Evolutionary conservation across 2,888 invertebrate species (phyloP), one percentile per base, ranked within the genome.

Genomic region (Andrena haemorrhoa): DNA sequence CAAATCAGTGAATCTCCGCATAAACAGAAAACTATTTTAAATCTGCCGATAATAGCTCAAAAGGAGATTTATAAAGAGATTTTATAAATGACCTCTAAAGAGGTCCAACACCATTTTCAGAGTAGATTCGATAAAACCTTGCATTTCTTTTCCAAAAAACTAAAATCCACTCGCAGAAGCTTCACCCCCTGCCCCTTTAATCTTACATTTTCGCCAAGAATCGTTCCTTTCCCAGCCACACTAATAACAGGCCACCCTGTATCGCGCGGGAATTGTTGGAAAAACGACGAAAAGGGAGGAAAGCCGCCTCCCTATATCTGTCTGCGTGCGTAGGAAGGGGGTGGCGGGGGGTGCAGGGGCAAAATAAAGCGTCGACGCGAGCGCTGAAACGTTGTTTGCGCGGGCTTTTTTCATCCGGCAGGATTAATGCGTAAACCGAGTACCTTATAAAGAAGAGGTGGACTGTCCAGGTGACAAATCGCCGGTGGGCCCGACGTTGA

Each of bases 301-400:
- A 23, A 26, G 35, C 23, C 41, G 64, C 23, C 41, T 26, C 16
- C 41, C 33, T 10, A 23, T 61, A 20, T 61, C 29, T 33, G 33
- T 20, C 58, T 20, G 58, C 58, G 58, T 26, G 58, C 16, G 26
- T 29, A n/a, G 53, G 26, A 26, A 26, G 58, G 58, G 8, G 4
- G 1, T 0, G 60, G 6, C 7, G 35, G 23, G 16, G 8, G 65
- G 3, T 16, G 8, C 2, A 16, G 33, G 41, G 20, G 64, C 23
- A 26, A 66, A 82, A 75, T 82, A 77, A 87, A 82, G 63, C 76
- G 82, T 58, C 63, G 75, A 76, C 60, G 75, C 74, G 63, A 65
- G 71, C 84, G 90, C 79, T 86, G 90, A 88, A 89, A 83, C 87
- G 83, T 77, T 85, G 83, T 89, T 88, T 86, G 86, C 80, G 81